phyloP scores from a whole-genome alignment of 2,113 vertebrate species.

The Gila orcuttii region DNA sequence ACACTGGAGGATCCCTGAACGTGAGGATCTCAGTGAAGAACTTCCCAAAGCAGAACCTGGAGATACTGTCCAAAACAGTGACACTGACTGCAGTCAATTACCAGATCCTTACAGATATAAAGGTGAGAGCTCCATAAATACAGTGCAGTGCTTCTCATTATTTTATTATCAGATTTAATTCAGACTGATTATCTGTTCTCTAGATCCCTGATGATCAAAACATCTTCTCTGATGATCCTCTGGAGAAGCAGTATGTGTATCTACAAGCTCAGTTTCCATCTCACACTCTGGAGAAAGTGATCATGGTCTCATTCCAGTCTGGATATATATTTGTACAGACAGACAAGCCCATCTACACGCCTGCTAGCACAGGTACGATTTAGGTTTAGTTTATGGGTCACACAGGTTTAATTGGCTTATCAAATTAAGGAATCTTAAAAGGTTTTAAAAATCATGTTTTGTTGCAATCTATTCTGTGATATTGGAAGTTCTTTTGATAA shows the following conservation, averaged over 20 bases:
- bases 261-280: constrained; percentile 48
- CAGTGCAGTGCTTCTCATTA: not conserved
- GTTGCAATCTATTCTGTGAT: not conserved
- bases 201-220: constrained; percentile 46
- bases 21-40: constrained; percentile 63
- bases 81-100: constrained; percentile 38
- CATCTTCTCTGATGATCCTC: constrained; percentile 13
- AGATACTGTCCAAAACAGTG: constrained; percentile 30
- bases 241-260: constrained; percentile 51
- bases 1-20: accelerated
- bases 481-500: not conserved
- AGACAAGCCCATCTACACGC: constrained; percentile 47
- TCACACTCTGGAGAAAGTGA: constrained; percentile 33
- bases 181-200: not conserved
- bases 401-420: not conserved
- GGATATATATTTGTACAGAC: constrained; percentile 61
- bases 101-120: constrained; percentile 57
- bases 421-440: not conserved
- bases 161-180: not conserved
- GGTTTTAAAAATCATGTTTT: not conserved
- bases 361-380: constrained; percentile 34
- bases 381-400: not conserved
- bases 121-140: constrained; percentile 13
- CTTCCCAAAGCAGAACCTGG: constrained; percentile 57
- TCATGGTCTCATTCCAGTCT: constrained; percentile 56